These are phyloP conservation scores for Armadillidium nasatum DNA, from an alignment of 1,140 invertebrate species.

Conservation along the genomic window DNA sequence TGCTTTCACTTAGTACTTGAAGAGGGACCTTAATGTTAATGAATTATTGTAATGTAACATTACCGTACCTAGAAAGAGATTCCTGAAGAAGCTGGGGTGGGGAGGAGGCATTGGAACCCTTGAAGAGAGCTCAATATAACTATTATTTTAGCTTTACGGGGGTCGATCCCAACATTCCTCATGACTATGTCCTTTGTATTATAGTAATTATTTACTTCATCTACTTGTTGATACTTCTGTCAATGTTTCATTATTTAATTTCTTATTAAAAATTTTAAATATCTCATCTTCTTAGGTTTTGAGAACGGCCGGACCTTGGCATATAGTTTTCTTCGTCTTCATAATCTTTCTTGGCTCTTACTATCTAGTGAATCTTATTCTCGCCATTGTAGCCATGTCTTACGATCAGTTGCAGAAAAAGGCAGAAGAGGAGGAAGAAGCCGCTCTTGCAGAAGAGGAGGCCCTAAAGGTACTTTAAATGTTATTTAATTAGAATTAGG, in stretches of 20 bases:
- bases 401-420: conserved; percentile 98
- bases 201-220: no score
- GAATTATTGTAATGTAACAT: no score
- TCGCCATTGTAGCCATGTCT: conserved; percentile 98
- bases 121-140: no score
- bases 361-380: conserved; percentile 97
- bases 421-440: conserved; percentile 86
- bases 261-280: neutral
- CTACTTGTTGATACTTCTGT: no score
- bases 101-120: no score
- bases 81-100: no score
- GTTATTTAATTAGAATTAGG: neutral
- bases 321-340: conserved; percentile 96
- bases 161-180: no score
- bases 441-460: conserved; percentile 74
- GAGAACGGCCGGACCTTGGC: conserved; percentile 89
- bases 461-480: conserved; percentile 60
- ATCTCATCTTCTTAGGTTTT: conserved; percentile 61
- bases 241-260: neutral
- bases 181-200: no score
- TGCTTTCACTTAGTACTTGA: no score
- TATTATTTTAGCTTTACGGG: no score
- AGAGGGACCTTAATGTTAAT: no score
- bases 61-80: no score
- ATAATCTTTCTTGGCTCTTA: conserved; percentile 98